These are phyloP conservation scores for Hymenopus coronatus DNA, from an alignment of 2,888 invertebrate genomes.

Conservation along the genomic window DNA sequence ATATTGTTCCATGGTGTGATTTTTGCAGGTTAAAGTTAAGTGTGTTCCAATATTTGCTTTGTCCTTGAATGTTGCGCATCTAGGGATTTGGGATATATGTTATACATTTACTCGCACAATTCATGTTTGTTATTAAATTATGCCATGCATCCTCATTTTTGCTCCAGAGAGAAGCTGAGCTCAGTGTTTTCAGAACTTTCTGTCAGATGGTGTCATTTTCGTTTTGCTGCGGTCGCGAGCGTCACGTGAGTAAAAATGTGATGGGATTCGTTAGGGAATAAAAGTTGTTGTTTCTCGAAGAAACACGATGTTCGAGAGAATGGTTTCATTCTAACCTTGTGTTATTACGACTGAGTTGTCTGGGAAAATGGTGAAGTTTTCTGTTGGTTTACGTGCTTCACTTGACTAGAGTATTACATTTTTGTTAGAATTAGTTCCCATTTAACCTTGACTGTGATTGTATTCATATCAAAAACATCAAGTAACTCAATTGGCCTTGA, in stretches of 20 bases:
- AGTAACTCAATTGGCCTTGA: conserved; percentile 16
- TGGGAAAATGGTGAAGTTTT: neutral
- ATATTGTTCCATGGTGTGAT: no score
- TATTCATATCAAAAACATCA: conserved; percentile 10
- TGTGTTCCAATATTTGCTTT: no score
- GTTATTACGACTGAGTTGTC: neutral
- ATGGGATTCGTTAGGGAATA: neutral
- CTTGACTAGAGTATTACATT: neutral
- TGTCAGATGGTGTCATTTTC: neutral
- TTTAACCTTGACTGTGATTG: conserved; percentile 11
- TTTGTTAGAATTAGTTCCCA: neutral
- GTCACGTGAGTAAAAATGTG: neutral
- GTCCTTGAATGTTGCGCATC: no score
- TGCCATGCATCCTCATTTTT: no score
- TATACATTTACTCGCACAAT: no score
- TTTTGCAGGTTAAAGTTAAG: no score
- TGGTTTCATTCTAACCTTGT: neutral
- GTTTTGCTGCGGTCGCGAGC: neutral
- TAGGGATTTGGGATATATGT: no score
- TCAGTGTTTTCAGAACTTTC: neutral
- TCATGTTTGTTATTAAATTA: no score
- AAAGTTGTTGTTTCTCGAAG: neutral
- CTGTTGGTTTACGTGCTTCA: neutral
- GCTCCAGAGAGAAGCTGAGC: neutral
- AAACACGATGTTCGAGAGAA: neutral